phyloP scores from a whole-genome alignment of 2,113 vertebrate species.

The Cebus imitator region DNA sequence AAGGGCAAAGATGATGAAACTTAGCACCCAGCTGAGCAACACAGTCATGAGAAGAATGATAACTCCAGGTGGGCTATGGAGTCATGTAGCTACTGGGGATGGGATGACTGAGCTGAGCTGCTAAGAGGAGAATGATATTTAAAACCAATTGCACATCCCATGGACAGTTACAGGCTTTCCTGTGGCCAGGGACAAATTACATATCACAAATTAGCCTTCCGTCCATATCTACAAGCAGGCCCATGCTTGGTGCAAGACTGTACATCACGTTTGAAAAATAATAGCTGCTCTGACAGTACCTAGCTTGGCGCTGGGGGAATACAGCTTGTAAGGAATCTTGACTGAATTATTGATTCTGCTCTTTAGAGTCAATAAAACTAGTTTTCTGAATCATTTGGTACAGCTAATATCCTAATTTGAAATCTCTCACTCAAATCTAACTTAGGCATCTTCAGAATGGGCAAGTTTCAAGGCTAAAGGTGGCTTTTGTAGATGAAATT shows the following conservation, averaged over 20 bases:
- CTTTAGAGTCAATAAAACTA: neutral
- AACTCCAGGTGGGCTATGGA: neutral
- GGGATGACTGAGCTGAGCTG: rapidly evolving
- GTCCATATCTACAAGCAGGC: neutral
- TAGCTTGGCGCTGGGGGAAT: neutral
- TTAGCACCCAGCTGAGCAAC: neutral
- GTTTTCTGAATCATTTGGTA: neutral
- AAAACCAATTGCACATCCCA: neutral
- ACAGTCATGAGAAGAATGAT: neutral
- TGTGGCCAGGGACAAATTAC: neutral
- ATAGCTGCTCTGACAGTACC: rapidly evolving
- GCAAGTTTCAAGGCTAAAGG: neutral
- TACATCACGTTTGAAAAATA: neutral
- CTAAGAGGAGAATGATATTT: neutral
- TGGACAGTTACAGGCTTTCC: neutral
- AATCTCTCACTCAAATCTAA: neutral
- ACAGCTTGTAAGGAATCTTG: neutral
- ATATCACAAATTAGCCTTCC: neutral
- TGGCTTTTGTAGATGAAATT: neutral
- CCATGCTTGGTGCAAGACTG: no score
- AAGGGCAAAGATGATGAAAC: neutral
- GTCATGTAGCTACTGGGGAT: no score
- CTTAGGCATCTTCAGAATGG: neutral
- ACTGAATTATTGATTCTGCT: neutral
- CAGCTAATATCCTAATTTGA: neutral